Percentiles rank a stretch among this genome's conserved stretches.
phyloP scores from a whole-genome alignment of 2,113 vertebrate species.

The Heloderma charlesbogerti region DNA sequence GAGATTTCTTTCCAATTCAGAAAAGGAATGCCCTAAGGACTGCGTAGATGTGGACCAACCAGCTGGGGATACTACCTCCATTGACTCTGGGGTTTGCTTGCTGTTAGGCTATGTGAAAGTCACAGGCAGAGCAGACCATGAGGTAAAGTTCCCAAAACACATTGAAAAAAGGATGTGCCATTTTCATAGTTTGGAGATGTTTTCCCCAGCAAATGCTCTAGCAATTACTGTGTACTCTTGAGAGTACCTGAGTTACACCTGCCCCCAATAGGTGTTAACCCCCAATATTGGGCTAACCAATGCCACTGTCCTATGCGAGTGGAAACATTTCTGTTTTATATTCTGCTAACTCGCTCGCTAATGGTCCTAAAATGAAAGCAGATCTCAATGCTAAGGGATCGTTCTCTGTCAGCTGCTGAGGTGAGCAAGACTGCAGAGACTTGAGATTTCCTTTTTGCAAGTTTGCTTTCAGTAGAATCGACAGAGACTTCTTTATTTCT shows the following conservation, averaged over 20 bases:
- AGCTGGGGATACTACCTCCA: neutral
- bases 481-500: neutral
- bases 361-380: neutral
- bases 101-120: neutral
- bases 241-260: neutral
- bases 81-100: neutral
- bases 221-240: neutral
- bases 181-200: neutral
- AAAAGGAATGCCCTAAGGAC: neutral
- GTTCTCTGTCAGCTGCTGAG: neutral
- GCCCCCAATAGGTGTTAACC: neutral
- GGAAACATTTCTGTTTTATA: slow-evolving; percentile 10
- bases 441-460: neutral
- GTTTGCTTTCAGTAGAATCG: neutral
- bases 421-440: neutral
- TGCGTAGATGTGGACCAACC: neutral
- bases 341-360: neutral
- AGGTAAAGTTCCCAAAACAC: neutral
- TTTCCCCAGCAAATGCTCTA: neutral
- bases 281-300: neutral
- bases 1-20: neutral
- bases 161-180: neutral
- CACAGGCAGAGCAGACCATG: neutral
- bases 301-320: neutral
- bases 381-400: neutral